Conservation (phyloP, 2,888 invertebrate species). For the Conus canariensis region DNA sequence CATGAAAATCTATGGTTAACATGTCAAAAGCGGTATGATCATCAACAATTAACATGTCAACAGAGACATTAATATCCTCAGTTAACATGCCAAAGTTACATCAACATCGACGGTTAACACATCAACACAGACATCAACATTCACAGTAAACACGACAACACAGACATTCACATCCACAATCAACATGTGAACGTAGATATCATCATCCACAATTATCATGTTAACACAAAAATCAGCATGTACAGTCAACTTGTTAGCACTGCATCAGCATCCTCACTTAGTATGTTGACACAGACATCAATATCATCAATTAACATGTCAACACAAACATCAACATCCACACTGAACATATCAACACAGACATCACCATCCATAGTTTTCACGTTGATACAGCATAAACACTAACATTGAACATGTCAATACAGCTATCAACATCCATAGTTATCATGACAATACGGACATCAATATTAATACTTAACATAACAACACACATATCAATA, state of each 20-base stretch:
- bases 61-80: no score
- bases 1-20: no score
- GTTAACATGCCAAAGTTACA: neutral
- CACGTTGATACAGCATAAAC: neutral
- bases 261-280: neutral
- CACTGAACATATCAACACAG: neutral
- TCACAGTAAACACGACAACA: no score
- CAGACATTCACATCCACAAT: no score
- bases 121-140: no score
- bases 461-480: neutral
- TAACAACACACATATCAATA: no score
- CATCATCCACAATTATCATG: neutral
- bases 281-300: neutral
- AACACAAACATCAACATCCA: neutral
- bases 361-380: no score
- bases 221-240: neutral
- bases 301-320: neutral
- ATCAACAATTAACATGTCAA: no score
- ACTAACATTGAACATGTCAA: neutral
- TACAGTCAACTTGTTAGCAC: neutral
- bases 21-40: no score
- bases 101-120: neutral
- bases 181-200: no score
- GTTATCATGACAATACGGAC: neutral
- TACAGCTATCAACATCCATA: neutral